These are phyloP conservation scores for Loris lydekkerianus DNA, from an alignment of 2,797 vertebrate species.

Conservation along the genomic window DNA sequence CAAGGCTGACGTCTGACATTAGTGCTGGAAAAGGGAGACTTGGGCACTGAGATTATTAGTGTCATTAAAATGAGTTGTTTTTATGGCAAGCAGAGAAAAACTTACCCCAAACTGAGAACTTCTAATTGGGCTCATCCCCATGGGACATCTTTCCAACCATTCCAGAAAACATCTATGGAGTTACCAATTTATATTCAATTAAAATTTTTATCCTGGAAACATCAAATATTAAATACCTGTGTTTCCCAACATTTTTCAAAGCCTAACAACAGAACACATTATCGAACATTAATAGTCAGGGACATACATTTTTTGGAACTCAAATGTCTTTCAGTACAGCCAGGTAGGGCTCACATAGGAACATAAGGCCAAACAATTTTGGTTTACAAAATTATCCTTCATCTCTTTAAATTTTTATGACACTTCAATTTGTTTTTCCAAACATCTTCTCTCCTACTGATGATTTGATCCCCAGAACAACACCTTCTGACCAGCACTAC, in stretches of 20 bases:
- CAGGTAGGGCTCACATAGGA: background rate
- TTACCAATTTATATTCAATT: conserved; percentile 25
- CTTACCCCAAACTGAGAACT: conserved; percentile 11
- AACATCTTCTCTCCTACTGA: background rate
- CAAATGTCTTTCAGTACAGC: conserved; percentile 1
- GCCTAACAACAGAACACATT: background rate
- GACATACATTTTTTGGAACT: conserved; percentile 29
- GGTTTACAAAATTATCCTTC: conserved; percentile 7
- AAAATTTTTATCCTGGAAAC: conserved; percentile 38
- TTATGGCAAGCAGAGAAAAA: background rate
- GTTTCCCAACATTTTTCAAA: conserved; percentile 37
- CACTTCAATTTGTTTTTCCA: background rate
- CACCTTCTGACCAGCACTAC: background rate
- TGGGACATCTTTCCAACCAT: background rate
- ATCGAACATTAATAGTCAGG: background rate
- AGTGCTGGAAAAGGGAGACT: background rate
- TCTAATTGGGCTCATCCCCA: background rate
- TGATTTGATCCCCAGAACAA: conserved; percentile 33
- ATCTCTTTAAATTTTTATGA: conserved; percentile 23
- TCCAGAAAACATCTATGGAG: background rate
- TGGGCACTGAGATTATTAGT: background rate
- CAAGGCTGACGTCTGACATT: background rate
- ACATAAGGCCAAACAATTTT: background rate
- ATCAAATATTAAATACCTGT: background rate
- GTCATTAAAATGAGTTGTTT: background rate